Percentiles rank a stretch among this genome's conserved stretches.
Conservation (phyloP, 2,888 invertebrate species). For the Noctua janthina region DNA sequence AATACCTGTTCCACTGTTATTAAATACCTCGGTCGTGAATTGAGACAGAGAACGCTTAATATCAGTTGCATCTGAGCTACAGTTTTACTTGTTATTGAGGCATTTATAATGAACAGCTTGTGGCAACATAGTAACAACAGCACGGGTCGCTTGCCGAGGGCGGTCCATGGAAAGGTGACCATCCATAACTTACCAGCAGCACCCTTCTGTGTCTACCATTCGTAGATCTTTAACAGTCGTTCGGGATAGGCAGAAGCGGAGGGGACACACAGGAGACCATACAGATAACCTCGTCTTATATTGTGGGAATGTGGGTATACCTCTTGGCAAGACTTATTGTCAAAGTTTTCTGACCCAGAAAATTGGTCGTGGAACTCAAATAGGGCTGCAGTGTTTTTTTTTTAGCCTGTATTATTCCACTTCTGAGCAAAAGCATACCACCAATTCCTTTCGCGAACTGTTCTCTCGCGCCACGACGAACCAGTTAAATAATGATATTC, state of each 20-base stretch:
- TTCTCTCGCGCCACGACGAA: no score
- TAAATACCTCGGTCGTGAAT: slow-evolving; percentile 52
- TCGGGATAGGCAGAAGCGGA: not conserved
- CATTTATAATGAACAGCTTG: no score
- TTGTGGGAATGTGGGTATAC: no score
- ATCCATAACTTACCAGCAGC: not conserved
- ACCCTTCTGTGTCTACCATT: not conserved
- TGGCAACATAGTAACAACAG: no score
- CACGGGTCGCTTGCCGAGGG: not conserved
- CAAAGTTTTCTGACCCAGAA: not conserved
- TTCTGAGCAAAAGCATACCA: no score
- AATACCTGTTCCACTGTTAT: slow-evolving; percentile 54
- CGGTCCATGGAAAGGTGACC: not conserved
- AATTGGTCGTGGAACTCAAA: not conserved
- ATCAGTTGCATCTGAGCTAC: not conserved
- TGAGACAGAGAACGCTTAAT: slow-evolving; percentile 23
- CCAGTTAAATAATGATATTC: not conserved
- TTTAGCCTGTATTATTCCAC: no score
- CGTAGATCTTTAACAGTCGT: not conserved
- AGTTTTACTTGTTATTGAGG: not conserved
- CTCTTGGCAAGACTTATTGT: no score
- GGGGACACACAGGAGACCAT: not conserved
- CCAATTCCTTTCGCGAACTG: no score
- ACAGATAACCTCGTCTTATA: no score
- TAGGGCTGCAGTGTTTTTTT: not conserved